These are phyloP conservation scores for Stratiomys singularior DNA, from an alignment of 2,888 invertebrate genomes.

Conservation along the genomic window DNA sequence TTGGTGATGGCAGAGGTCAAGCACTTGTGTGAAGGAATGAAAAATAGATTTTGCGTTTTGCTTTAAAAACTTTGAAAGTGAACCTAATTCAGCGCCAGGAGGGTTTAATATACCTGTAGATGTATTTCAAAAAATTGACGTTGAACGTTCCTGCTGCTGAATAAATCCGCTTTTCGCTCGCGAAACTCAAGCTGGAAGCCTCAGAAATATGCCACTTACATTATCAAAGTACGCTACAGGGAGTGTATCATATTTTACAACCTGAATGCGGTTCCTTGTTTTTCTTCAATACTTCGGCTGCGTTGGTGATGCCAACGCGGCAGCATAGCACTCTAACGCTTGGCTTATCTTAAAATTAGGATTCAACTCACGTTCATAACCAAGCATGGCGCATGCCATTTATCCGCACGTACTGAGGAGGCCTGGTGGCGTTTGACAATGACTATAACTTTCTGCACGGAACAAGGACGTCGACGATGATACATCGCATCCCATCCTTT, in stretches of 20 bases:
- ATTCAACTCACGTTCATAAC: slow-evolving; percentile 48
- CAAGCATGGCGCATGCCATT: slow-evolving; percentile 43
- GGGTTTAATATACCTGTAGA: no score
- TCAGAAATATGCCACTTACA: not conserved
- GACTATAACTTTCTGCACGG: not conserved
- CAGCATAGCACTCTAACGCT: not conserved
- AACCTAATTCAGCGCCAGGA: no score
- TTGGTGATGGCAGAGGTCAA: not conserved
- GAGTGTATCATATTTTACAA: not conserved
- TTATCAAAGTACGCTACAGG: not conserved
- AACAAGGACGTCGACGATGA: slow-evolving; percentile 6
- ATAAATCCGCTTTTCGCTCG: no score
- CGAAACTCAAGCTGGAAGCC: not conserved
- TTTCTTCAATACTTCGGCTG: not conserved
- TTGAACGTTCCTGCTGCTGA: no score
- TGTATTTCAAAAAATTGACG: no score
- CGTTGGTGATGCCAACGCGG: slow-evolving; percentile 23
- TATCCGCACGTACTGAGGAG: slow-evolving; percentile 18
- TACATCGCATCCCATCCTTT: not conserved
- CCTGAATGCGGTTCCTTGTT: slow-evolving; percentile 18
- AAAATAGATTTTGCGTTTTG: no score
- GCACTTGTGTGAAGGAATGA: no score
- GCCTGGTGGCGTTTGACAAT: not conserved
- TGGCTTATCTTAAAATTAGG: slow-evolving; percentile 43
- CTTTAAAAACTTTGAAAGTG: not conserved